Conservation (phyloP, 2,888 invertebrate species). For the Tiliacea aurago region DNA sequence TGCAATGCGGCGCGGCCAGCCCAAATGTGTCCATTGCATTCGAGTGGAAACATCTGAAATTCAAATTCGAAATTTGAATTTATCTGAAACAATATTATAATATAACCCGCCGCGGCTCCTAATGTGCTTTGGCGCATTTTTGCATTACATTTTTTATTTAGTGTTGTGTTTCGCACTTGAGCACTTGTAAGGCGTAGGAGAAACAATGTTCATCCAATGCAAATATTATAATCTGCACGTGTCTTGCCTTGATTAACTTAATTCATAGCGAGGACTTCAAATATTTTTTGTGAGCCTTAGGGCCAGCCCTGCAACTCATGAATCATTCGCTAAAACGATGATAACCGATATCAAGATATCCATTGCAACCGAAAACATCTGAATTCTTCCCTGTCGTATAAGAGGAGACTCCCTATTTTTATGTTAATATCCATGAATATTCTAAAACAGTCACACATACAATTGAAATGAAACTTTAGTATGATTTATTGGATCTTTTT, state of each 20-base stretch:
- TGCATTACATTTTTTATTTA: not conserved
- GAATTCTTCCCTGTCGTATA: conserved; percentile 7
- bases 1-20: not conserved
- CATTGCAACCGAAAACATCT: conserved; percentile 5
- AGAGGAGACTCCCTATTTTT: too few species aligned
- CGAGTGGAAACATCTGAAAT: not conserved
- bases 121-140: too few species aligned
- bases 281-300: not conserved
- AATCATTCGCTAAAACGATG: not conserved
- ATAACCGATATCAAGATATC: conserved; percentile 22
- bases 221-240: not conserved
- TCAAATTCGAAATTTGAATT: not conserved
- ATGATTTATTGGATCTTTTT: too few species aligned
- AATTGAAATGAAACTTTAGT: too few species aligned
- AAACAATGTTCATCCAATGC: not conserved
- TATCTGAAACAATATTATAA: not conserved
- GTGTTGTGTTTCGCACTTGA: not conserved
- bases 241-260: not conserved
- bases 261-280: not conserved
- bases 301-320: not conserved
- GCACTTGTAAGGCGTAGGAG: not conserved
- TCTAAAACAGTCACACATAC: too few species aligned
- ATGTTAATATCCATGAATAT: too few species aligned
- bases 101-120: not conserved
- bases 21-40: not conserved